A percentile compares a stretch with the other conserved stretches of the same genome.
phyloP scores from a whole-genome alignment of 2,113 vertebrate species.

The Anarhynchus alexandrinus region DNA sequence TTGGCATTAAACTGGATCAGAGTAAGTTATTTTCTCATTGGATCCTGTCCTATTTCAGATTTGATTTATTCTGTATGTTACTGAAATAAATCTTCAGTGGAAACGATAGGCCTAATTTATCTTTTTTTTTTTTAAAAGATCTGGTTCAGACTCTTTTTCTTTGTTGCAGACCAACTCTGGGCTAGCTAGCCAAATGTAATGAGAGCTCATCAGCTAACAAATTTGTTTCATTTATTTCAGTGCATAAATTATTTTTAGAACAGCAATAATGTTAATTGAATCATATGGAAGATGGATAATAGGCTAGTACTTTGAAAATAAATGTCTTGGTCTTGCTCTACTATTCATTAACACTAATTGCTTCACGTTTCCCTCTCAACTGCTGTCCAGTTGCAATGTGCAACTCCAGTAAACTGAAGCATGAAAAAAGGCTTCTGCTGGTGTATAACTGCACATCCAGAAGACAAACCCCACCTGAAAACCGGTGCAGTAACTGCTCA shows the following conservation, averaged over 20 bases:
- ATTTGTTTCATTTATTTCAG: not conserved
- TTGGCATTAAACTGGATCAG: not conserved
- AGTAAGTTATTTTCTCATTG: not conserved
- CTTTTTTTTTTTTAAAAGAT: not conserved
- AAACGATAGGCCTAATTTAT: not conserved
- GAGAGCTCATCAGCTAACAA: not conserved
- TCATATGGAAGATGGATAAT: not conserved
- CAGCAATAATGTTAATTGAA: not conserved
- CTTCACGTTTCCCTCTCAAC: not conserved
- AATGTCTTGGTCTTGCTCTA: not conserved
- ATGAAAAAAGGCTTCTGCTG: not conserved
- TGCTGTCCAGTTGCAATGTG: not conserved
- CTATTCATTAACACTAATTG: not conserved
- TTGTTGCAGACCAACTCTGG: not conserved
- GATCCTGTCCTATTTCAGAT: not conserved
- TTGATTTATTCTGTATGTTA: not conserved
- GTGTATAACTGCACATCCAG: not conserved
- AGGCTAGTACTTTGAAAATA: not conserved
- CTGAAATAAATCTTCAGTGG: not conserved
- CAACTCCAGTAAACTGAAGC: not conserved
- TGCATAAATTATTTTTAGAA: conserved; percentile 9
- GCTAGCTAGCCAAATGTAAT: not conserved
- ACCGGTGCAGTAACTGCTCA: not conserved
- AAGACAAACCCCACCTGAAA: not conserved
- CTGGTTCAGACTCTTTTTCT: not conserved